phyloP scores from a whole-genome alignment of 1,140 invertebrate genomes.

The Orchestia grillus region DNA sequence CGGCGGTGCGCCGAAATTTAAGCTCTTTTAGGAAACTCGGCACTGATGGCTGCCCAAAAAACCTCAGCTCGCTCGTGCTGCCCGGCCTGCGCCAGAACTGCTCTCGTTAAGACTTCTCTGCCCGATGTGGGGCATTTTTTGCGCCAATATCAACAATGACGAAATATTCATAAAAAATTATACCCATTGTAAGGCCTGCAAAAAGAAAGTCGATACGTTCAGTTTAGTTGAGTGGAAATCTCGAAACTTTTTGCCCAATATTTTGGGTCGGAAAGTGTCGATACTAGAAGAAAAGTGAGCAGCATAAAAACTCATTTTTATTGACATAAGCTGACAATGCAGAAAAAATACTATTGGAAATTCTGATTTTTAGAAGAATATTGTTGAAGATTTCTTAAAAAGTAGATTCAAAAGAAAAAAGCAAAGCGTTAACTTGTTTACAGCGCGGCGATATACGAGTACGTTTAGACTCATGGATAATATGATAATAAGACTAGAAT shows the following conservation, averaged over 20 bases:
- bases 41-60: constrained; percentile 1
- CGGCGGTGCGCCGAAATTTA: neutral
- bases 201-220: constrained; percentile 47
- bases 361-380: neutral
- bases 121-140: constrained; percentile 42
- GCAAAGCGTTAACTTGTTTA: neutral
- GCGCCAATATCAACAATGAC: neutral
- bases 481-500: neutral
- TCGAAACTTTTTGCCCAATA: constrained; percentile 22
- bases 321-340: neutral
- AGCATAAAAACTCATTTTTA: neutral
- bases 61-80: neutral
- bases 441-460: too few species aligned
- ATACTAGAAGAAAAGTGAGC: neutral
- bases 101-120: constrained; percentile 36
- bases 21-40: constrained; percentile 51
- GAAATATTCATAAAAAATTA: constrained; percentile 48
- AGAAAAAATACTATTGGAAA: neutral
- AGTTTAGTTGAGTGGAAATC: constrained; percentile 54
- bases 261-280: constrained; percentile 39
- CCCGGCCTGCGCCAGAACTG: neutral
- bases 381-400: neutral
- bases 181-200: neutral
- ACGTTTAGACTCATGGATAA: too few species aligned
- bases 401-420: neutral